Evolutionary conservation across 2,797 vertebrate genomes (phyloP).

Genomic region (Passerculus sandwichensis): DNA sequence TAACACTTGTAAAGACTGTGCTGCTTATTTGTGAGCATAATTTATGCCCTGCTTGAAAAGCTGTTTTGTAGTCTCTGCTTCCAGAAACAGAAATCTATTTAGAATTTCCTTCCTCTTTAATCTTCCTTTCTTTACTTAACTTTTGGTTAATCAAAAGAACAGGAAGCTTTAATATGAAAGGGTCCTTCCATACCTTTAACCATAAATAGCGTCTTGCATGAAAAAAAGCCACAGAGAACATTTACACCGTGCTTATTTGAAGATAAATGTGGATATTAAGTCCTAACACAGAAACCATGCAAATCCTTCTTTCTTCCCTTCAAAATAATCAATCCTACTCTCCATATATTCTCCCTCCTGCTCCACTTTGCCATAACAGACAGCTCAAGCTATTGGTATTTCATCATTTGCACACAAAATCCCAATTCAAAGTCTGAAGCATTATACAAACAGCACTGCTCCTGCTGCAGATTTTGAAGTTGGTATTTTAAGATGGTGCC

Average conservation of each 20-base stretch:
- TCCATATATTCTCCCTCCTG: not conserved
- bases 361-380: not conserved
- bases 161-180: constrained; percentile 50
- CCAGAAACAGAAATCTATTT: constrained; percentile 47
- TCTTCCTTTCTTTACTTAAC: constrained; percentile 47
- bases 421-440: not conserved
- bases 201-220: not conserved
- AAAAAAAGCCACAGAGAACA: constrained; percentile 21
- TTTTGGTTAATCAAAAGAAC: constrained; percentile 54
- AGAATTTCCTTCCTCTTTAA: constrained; percentile 54
- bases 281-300: not conserved
- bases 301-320: constrained; percentile 25
- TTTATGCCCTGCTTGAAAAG: constrained; percentile 45
- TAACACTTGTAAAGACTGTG: not conserved
- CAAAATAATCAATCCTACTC: not conserved
- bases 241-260: not conserved
- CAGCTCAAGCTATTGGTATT: not conserved
- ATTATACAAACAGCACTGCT: not conserved
- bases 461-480: not conserved
- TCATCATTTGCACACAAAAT: not conserved
- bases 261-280: not conserved
- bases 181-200: constrained; percentile 46
- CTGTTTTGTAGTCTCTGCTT: constrained; percentile 47
- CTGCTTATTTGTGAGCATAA: constrained; percentile 38
- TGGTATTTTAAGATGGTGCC: not conserved